Base-by-base conservation (phyloP, 2,797 vertebrate species). In the Amblyopsis hoosieri region DNA sequence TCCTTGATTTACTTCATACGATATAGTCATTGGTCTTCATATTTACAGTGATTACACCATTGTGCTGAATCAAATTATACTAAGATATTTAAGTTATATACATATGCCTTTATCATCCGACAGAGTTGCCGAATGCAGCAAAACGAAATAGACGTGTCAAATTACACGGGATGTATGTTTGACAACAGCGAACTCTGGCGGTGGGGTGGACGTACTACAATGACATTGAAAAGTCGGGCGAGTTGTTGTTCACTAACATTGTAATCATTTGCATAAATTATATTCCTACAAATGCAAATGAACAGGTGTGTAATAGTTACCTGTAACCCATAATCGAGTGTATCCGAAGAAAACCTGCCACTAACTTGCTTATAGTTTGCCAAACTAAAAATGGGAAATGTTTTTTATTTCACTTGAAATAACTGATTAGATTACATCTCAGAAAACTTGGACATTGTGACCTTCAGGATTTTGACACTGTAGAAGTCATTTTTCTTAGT, bases 121-220 rank as follows among this genome's bases (percentile, higher is more conserved):
- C 75, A 72, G 73, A 71, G 78, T 75, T 64, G 74, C 45, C 31
- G 55, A 72, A 55, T 50, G 56, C 62, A n/a, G 51, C 45, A 45
- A 4, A 15, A 15, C 51, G 12, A 49, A 12, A 70, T 49, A 79
- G 75, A 79, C 79, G 69, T 68, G 74, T 75, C 79, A 82, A 46
- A 75, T 84, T 85, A 71, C 84, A 6, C 4, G 60, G 3, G 63
- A 14, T 29, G 52, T 64, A 17, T 9, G 57, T 46, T 3, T 78
- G 66, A 76, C 45, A 75, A 82, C 73, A 78, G 86, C 37, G 72
- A 0, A 19, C 82, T 84, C 86, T 85, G 71, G 71, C 47, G 84
- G 87, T 23, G 71, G 68, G 81, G 86, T 69, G 83, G 85, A 84
- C 63, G 69, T 56, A 59, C 79, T 9, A 2, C 7, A 42, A 42